A percentile compares a stretch with the other conserved stretches of the same genome.
These are phyloP conservation scores for Salticus scenicus DNA, from an alignment of 2,888 invertebrate genomes.

Conservation along the genomic window DNA sequence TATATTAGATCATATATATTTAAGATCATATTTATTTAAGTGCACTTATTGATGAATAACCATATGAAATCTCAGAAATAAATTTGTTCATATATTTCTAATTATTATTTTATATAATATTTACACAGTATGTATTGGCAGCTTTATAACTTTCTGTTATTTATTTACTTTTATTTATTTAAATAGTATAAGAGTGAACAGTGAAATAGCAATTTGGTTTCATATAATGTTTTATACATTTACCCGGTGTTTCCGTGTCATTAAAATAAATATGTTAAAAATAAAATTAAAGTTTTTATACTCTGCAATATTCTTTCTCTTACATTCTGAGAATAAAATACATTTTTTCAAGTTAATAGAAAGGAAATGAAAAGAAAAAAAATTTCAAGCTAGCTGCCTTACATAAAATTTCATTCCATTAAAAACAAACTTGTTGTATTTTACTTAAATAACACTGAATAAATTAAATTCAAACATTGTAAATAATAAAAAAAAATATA, in stretches of 20 bases:
- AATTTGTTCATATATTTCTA: slow-evolving; percentile 15
- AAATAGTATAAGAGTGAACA: neutral
- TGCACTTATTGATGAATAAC: slow-evolving; percentile 47
- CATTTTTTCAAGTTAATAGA: neutral
- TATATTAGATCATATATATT: too few relatives aligned
- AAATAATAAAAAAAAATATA: too few relatives aligned
- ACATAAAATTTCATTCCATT: neutral
- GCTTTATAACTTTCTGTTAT: neutral
- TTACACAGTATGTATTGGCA: neutral
- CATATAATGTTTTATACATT: too few relatives aligned
- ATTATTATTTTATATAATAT: neutral
- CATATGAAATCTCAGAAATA: slow-evolving; percentile 30
- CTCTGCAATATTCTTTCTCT: slow-evolving; percentile 19
- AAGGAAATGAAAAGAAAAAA: too few relatives aligned
- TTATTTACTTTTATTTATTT: neutral
- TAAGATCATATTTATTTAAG: too few relatives aligned
- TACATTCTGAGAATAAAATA: neutral
- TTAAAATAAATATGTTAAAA: neutral
- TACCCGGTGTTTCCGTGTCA: neutral
- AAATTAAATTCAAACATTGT: too few relatives aligned
- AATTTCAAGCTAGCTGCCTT: neutral
- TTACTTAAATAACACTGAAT: too few relatives aligned
- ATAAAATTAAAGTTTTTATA: slow-evolving; percentile 4
- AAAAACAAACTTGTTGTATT: too few relatives aligned
- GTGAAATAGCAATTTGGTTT: neutral